A percentile compares a stretch with the other conserved stretches of the same genome.
Conservation (phyloP, 2,888 invertebrate species). For the Leptopilina syphax region DNA sequence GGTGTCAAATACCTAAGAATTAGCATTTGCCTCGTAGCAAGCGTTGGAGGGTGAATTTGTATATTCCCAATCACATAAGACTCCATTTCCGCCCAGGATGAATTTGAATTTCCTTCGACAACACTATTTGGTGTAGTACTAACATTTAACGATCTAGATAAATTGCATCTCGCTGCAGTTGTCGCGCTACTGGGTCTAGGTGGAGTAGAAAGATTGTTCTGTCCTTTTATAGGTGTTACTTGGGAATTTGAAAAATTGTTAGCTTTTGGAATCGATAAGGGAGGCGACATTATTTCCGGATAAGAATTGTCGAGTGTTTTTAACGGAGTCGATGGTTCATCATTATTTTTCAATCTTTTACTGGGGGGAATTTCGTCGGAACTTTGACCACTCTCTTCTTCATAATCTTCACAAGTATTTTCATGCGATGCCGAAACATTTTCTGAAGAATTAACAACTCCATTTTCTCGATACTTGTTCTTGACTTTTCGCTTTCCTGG, state of each 20-base stretch:
- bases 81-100: slow-evolving; percentile 94
- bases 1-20: slow-evolving; percentile 96
- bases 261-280: slow-evolving; percentile 67
- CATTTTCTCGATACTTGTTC: slow-evolving; percentile 66
- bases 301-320: slow-evolving; percentile 64
- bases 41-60: slow-evolving; percentile 92
- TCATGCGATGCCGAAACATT: slow-evolving; percentile 47
- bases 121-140: slow-evolving; percentile 41
- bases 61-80: slow-evolving; percentile 93
- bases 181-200: slow-evolving; percentile 47
- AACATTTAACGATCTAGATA: slow-evolving; percentile 46
- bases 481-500: slow-evolving; percentile 72
- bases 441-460: slow-evolving; percentile 61
- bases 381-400: slow-evolving; percentile 49
- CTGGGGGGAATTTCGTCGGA: slow-evolving; percentile 63
- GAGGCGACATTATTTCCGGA: slow-evolving; percentile 75
- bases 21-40: slow-evolving; percentile 93
- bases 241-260: slow-evolving; percentile 42
- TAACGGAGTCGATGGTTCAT: slow-evolving; percentile 62
- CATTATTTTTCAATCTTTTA: slow-evolving; percentile 67
- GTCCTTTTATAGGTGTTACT: slow-evolving; percentile 51
- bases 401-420: slow-evolving; percentile 63
- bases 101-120: slow-evolving; percentile 79
- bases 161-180: slow-evolving; percentile 50
- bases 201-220: slow-evolving; percentile 50